A percentile compares a stretch with the other conserved stretches of the same genome.
Evolutionary conservation across 2,797 vertebrate genomes (phyloP).

Genomic region (Intellagama lesueurii): DNA sequence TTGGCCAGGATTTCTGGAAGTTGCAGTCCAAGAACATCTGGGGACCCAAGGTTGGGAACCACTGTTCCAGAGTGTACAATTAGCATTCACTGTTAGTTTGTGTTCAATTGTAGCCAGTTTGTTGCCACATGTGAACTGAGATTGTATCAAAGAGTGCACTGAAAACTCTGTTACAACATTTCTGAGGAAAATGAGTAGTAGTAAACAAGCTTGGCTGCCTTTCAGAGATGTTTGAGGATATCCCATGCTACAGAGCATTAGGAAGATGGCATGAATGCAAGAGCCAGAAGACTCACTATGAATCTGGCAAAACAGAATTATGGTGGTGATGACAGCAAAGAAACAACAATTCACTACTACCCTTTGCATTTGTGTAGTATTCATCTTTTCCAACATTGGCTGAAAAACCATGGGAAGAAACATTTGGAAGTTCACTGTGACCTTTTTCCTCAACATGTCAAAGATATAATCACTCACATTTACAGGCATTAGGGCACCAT

Average conservation of each 20-base stretch:
- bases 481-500: background rate
- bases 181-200: background rate
- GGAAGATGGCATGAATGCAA: background rate
- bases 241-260: background rate
- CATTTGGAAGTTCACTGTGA: background rate
- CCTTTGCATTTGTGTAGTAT: background rate
- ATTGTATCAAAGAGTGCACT: background rate
- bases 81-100: background rate
- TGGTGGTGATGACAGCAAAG: background rate
- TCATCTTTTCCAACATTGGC: background rate
- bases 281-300: background rate
- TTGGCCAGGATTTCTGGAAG: too few species aligned
- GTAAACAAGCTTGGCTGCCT: background rate
- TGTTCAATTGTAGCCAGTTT: background rate
- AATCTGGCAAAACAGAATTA: background rate
- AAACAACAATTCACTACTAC: background rate
- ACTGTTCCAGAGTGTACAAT: too few species aligned
- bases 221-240: background rate
- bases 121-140: background rate
- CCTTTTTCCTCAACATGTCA: background rate
- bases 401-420: background rate
- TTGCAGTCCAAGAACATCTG: too few species aligned
- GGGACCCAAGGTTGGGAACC: too few species aligned
- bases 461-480: background rate
- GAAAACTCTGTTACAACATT: background rate